Evolutionary conservation across 1,140 invertebrate species (phyloP).

Genomic region (Berghia stephanieae): DNA sequence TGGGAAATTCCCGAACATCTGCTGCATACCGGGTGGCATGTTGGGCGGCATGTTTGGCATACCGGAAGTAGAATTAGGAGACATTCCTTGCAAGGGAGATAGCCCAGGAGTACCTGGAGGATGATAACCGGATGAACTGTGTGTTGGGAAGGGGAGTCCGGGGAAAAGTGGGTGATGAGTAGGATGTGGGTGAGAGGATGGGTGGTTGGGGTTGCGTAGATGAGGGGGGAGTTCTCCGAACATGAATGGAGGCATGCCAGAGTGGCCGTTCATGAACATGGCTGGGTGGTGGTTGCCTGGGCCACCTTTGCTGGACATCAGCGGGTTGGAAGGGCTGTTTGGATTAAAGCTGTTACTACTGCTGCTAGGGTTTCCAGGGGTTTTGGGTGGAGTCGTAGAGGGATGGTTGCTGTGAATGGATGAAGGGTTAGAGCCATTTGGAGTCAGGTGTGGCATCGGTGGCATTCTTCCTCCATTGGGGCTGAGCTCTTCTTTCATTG

Average conservation of each 20-base stretch:
- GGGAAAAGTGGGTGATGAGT: slow-evolving; percentile 15
- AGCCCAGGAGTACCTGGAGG: background rate
- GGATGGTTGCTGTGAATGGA: slow-evolving; percentile 10
- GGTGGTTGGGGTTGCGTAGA: slow-evolving; percentile 18
- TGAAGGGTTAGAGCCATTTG: too few species aligned
- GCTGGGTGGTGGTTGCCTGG: background rate
- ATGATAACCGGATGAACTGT: slow-evolving; percentile 8
- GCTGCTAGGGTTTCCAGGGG: background rate
- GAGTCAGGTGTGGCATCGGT: background rate
- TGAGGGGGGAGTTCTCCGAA: slow-evolving; percentile 25
- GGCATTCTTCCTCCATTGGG: slow-evolving; percentile 1
- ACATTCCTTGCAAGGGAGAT: slow-evolving; percentile 9
- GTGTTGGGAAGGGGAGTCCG: slow-evolving; percentile 24
- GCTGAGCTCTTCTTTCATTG: background rate
- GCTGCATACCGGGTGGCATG: slow-evolving; percentile 32
- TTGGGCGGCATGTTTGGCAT: slow-evolving; percentile 34
- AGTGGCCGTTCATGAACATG: slow-evolving; percentile 22
- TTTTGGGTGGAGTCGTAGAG: background rate
- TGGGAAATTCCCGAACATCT: background rate
- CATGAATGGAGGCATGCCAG: slow-evolving; percentile 13
- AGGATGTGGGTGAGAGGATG: slow-evolving; percentile 11
- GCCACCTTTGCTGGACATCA: slow-evolving; percentile 3
- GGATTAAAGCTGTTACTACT: background rate
- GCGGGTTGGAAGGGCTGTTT: background rate
- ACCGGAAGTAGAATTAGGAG: slow-evolving; percentile 14